A percentile compares a stretch with the other conserved stretches of the same genome.
These are phyloP conservation scores for Mormyrus proboscirostris DNA, from an alignment of 2,797 vertebrate genomes.

Conservation along the genomic window DNA sequence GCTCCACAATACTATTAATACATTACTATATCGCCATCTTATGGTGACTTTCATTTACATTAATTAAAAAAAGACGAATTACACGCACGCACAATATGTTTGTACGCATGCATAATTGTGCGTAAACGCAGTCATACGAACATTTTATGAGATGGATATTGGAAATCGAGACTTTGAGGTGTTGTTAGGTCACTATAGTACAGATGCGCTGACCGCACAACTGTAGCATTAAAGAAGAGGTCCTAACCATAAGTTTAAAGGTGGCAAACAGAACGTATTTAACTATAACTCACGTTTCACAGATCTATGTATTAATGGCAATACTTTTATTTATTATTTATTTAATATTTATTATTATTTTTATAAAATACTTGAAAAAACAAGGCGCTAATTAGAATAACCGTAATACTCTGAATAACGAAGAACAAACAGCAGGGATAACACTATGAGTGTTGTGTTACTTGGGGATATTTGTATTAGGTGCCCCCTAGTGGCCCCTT, in stretches of 20 bases:
- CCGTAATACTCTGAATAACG: neutral
- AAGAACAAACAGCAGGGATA: neutral
- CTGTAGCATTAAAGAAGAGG: neutral
- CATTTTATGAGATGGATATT: neutral
- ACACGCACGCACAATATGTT: neutral
- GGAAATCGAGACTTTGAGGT: neutral
- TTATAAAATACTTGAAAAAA: neutral
- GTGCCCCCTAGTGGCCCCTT: too few species aligned
- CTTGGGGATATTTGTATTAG: too few species aligned
- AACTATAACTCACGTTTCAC: neutral
- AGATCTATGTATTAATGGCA: too few species aligned
- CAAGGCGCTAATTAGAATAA: neutral
- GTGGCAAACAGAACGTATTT: neutral
- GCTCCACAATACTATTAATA: neutral
- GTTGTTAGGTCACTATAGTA: neutral
- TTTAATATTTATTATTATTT: too few species aligned
- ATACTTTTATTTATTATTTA: too few species aligned
- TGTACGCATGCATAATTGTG: neutral
- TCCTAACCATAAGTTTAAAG: neutral
- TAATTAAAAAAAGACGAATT: neutral
- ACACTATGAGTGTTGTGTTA: too few species aligned
- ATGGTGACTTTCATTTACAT: conserved; percentile 1
- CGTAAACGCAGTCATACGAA: neutral
- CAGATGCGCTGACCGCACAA: neutral
- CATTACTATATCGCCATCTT: conserved; percentile 10